These are phyloP conservation scores for Ictalurus furcatus DNA, from an alignment of 2,113 vertebrate genomes.

Conservation along the genomic window DNA sequence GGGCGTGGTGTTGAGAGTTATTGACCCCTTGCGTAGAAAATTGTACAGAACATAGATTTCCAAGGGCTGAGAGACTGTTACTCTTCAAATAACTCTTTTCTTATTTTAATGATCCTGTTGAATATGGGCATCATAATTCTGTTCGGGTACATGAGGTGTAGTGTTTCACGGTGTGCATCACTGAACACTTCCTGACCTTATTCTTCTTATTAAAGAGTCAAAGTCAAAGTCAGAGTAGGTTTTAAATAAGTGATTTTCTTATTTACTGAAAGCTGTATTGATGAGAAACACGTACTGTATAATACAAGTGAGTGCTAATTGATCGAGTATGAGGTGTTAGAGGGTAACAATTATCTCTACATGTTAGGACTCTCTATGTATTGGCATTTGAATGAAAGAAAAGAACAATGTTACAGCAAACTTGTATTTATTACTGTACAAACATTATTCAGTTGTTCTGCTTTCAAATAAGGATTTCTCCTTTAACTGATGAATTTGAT, in stretches of 20 bases:
- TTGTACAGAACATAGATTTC: neutral
- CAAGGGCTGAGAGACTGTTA: slow-evolving; percentile 13
- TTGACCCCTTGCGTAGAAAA: slow-evolving; percentile 7
- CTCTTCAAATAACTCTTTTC: neutral
- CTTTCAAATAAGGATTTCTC: neutral
- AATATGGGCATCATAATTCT: slow-evolving; percentile 10
- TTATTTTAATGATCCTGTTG: slow-evolving; percentile 7
- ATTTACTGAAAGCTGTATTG: neutral
- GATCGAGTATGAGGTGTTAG: neutral
- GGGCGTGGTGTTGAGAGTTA: slow-evolving; percentile 19
- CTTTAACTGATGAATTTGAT: neutral
- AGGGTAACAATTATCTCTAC: neutral
- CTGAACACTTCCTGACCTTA: neutral
- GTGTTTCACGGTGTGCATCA: neutral
- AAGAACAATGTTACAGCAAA: neutral
- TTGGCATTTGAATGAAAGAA: neutral
- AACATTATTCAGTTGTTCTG: neutral
- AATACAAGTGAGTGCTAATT: neutral
- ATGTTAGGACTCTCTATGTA: neutral
- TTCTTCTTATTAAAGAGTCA: neutral
- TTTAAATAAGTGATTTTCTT: neutral
- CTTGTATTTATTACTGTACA: neutral
- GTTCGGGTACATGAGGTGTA: neutral
- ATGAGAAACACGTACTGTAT: neutral
- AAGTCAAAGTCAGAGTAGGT: neutral